phyloP scores from a whole-genome alignment of 2,888 invertebrate species.

The Eristalis arbustorum region DNA sequence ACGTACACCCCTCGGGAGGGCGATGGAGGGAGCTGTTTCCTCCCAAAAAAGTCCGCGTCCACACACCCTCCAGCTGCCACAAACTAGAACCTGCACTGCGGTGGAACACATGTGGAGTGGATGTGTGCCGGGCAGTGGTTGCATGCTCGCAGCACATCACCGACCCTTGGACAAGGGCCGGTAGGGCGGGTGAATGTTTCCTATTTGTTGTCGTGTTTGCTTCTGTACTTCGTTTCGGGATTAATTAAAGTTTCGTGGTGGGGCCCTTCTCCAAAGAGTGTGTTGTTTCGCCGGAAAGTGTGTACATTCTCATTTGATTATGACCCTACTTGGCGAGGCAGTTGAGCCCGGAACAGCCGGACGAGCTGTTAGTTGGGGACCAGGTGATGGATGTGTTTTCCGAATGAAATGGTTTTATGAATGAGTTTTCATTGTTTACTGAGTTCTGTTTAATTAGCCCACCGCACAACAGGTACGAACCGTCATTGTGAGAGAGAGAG shows the following conservation, averaged over 20 bases:
- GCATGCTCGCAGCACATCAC: not conserved
- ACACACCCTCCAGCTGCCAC: not conserved
- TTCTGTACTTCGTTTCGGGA: not conserved
- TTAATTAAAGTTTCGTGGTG: slow-evolving; percentile 28
- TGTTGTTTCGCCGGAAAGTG: not conserved
- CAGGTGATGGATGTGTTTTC: slow-evolving; percentile 17
- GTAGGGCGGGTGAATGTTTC: not conserved
- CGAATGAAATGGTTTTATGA: not conserved
- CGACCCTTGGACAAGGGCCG: not conserved
- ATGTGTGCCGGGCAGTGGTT: not conserved
- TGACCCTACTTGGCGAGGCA: not conserved
- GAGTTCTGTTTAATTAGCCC: not conserved
- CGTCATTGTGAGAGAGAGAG: not conserved
- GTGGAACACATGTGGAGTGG: not conserved
- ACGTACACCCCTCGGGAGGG: not conserved
- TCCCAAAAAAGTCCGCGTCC: not conserved
- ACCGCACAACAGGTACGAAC: not conserved
- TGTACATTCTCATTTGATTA: slow-evolving; percentile 3
- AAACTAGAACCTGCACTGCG: not conserved
- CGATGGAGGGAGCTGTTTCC: not conserved
- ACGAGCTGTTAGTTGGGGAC: not conserved
- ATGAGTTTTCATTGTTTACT: not conserved
- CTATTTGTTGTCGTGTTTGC: slow-evolving; percentile 10
- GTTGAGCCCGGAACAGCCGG: no score
- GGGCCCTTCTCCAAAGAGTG: not conserved